Conservation (phyloP, 2,797 vertebrate genomes). For the Darevskia mixta region DNA sequence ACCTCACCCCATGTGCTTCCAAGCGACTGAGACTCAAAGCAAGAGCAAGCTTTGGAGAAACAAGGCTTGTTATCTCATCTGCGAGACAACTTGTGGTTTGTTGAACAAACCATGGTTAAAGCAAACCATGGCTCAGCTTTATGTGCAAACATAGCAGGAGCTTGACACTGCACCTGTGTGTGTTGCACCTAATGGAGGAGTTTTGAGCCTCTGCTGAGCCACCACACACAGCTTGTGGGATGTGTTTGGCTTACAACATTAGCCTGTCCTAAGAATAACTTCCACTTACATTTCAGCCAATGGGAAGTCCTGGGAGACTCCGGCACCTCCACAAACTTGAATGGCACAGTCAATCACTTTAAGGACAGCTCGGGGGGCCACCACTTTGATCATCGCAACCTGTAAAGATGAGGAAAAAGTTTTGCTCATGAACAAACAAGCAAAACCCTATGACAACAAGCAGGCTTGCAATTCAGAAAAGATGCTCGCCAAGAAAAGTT, state of each 20-base stretch:
- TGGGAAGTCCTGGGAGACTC: conserved; percentile 91
- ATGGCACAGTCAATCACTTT: conserved; percentile 90
- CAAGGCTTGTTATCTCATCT: neutral
- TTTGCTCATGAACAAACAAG: neutral
- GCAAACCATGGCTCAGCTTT: neutral
- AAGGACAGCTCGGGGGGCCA: conserved; percentile 86
- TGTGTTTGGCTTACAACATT: neutral
- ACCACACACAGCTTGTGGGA: too few species aligned
- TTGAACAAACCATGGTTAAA: neutral
- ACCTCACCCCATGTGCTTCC: too few species aligned
- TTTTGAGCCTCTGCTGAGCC: neutral
- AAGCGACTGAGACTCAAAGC: too few species aligned
- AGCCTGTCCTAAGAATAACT: neutral
- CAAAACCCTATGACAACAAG: neutral
- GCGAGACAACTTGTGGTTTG: neutral
- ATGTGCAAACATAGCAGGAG: neutral
- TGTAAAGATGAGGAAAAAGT: conserved; percentile 52
- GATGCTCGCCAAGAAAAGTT: neutral
- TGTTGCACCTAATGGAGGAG: neutral
- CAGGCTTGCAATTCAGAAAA: neutral
- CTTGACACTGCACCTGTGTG: neutral
- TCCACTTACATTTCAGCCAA: conserved; percentile 90
- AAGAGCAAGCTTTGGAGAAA: neutral
- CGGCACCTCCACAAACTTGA: conserved; percentile 90
- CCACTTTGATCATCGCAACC: conserved; percentile 96